Conservation (phyloP, 2,888 invertebrate species). For the Brenthis ino region DNA sequence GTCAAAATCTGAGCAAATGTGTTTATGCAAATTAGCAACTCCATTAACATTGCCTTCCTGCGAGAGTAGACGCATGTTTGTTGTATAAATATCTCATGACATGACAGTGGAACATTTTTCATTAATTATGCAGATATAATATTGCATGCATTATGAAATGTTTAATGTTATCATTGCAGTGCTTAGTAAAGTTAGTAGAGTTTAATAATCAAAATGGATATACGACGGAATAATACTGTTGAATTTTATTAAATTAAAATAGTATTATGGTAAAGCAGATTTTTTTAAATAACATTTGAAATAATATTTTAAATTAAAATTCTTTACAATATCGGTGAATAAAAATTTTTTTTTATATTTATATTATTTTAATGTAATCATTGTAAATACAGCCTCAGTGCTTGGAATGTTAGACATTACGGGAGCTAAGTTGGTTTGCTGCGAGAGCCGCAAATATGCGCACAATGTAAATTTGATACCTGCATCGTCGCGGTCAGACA, state of each 20-base stretch:
- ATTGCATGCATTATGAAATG: conserved; percentile 12
- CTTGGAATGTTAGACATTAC: conserved; percentile 49
- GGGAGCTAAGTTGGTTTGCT: conserved; percentile 53
- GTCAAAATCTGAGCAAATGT: conserved; percentile 78
- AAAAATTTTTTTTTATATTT: too few relatives aligned
- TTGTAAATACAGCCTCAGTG: conserved; percentile 20
- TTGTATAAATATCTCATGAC: conserved; percentile 57
- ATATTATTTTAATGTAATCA: neutral
- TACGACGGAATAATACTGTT: neutral
- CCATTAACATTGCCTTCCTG: conserved; percentile 67
- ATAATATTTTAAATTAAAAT: too few relatives aligned
- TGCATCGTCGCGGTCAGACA: conserved; percentile 58
- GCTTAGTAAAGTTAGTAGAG: neutral
- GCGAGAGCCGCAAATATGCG: conserved; percentile 68
- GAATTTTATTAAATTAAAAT: neutral
- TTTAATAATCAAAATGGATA: neutral
- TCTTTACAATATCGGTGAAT: too few relatives aligned
- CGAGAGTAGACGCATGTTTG: conserved; percentile 56
- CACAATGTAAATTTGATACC: conserved; percentile 75
- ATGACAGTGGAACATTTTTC: conserved; percentile 37
- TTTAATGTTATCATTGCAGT: conserved; percentile 1
- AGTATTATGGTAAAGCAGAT: too few relatives aligned
- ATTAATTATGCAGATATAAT: conserved; percentile 39
- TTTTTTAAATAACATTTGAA: too few relatives aligned
- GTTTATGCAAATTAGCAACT: conserved; percentile 78